Evolutionary conservation across 2,888 invertebrate species (phyloP), one percentile per base, ranked within the genome.

Genomic region (Epirrhoe alternata): DNA sequence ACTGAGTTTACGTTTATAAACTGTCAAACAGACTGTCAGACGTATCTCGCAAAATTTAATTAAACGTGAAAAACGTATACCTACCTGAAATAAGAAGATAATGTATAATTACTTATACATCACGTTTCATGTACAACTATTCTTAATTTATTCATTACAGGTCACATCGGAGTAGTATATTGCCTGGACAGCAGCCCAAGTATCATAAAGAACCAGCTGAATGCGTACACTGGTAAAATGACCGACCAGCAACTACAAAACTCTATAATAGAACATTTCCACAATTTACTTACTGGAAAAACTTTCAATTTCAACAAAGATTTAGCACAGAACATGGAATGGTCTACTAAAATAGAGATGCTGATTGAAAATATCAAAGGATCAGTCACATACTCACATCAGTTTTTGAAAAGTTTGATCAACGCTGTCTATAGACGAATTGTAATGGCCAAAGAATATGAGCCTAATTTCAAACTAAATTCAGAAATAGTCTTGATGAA

Each of bases 151-250:
- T 8, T 42, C n/a, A n/a, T n/a, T n/a, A 10, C 50, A 55, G 55
- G 61, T n/a, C 49, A 33, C 33, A 60, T 12, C 6, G 84, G 84
- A 10, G 60, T 75, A 12, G 78, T 84, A 0, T 82, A 73, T 58
- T 84, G 83, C 59, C 69, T 84, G 66, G 83, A 83, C 62, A 82
- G 81, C 61, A 83, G 84, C 68, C 84, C 84, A n/a, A 82, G 79
- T 57, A 77, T 75, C 8, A 64, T 84, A 31, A 71, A 73, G 47
- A 62, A 61, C 0, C 82, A 82, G 52, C 64, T 84, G 4, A 67
- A 78, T 33, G 73, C 79, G 7, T 76, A 78, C 58, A 52, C 81
- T 8, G 82, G 81, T 10, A 68, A 75, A n/a, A 38, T 75, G n/a
- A 75, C 76, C 0, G 76, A 78, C 0, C 51, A 58, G 10, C 69